Base-by-base conservation (phyloP, 2,888 invertebrate species). In the Hyalella azteca region DNA sequence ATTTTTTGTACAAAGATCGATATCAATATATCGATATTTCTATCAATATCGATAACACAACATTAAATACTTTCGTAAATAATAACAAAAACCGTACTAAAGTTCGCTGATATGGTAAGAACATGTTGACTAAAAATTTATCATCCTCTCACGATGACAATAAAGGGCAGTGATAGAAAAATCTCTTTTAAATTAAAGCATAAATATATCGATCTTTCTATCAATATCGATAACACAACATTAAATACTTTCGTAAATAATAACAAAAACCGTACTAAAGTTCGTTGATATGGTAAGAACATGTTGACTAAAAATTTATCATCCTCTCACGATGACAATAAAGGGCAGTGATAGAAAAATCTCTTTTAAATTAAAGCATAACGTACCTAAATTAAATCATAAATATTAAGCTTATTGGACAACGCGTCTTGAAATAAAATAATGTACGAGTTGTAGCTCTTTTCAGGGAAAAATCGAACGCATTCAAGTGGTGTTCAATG, bases 141-240 rank as follows among this genome's bases (percentile, higher is more conserved):
- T 26, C 54, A 54, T 22, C 22, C 54, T 54, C 54, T 54, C 29
- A 54, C n/a, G n/a, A 50, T 7, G 54, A 54, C 9, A 54, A 54
- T 54, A 54, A 54, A 54, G 29, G 54, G 54, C 54, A 54, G 54
- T 54, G 54, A 22, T 29, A 54, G 29, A 54, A 49, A 4, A 54
- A 5, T 54, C 22, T 26, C 54, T 54, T 26, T 26, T 15, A 29
- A 54, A 54, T 22, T 54, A 54, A 54, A 26, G 54, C 54, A 54
- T 54, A 2, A 54, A n/a, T n/a, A n/a, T n/a, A n/a, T n/a, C n/a
- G n/a, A n/a, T n/a, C n/a, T n/a, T n/a, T n/a, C n/a, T n/a, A n/a
- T n/a, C n/a, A n/a, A n/a, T n/a, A n/a, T n/a, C n/a, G n/a, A n/a
- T n/a, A n/a, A n/a, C n/a, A n/a, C n/a, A 54, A 54, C 22, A 22